A percentile compares a stretch with the other conserved stretches of the same genome.
Evolutionary conservation across 1,140 invertebrate species (phyloP).

Genomic region (Drosophila nannoptera): DNA sequence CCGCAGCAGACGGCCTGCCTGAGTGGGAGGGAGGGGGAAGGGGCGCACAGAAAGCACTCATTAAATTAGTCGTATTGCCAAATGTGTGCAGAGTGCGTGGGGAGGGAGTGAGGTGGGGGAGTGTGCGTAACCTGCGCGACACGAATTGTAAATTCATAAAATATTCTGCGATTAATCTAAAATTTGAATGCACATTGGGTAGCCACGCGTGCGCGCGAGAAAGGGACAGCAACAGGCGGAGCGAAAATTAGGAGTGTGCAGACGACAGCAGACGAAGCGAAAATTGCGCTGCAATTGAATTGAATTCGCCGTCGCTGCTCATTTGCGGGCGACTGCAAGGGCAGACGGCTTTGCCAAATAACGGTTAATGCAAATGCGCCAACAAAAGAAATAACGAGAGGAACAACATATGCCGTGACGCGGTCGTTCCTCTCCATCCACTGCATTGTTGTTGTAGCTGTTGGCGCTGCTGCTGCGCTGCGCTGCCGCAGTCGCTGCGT

Average conservation of each 20-base stretch:
- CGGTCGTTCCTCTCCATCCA: too few relatives aligned
- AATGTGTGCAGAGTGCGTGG: background rate
- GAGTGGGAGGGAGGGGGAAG: constrained; percentile 7
- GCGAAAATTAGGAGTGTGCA: background rate
- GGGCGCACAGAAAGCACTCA: constrained; percentile 54
- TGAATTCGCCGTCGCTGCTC: constrained; percentile 54
- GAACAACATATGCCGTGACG: too few relatives aligned
- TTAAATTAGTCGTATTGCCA: constrained; percentile 42
- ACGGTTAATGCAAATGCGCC: constrained; percentile 62
- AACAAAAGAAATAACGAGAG: constrained; percentile 11
- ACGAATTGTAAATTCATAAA: constrained; percentile 70
- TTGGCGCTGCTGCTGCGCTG: constrained; percentile 15
- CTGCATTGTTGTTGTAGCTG: constrained; percentile 9
- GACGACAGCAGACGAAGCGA: too few relatives aligned
- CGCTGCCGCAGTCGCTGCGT: constrained; percentile 11
- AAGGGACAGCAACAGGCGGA: constrained; percentile 1
- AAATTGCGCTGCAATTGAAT: constrained; percentile 41
- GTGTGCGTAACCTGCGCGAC: constrained; percentile 50
- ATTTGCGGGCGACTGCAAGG: constrained; percentile 37
- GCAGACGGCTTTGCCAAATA: constrained; percentile 62
- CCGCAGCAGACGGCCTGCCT: background rate
- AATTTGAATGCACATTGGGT: constrained; percentile 1
- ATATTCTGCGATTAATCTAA: constrained; percentile 39
- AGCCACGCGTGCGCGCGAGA: background rate
- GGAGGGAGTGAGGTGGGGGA: background rate